Percentiles rank a stretch among this genome's conserved stretches.
Conservation (phyloP, 2,888 invertebrate genomes). For the Reticulitermes lucifugus region DNA sequence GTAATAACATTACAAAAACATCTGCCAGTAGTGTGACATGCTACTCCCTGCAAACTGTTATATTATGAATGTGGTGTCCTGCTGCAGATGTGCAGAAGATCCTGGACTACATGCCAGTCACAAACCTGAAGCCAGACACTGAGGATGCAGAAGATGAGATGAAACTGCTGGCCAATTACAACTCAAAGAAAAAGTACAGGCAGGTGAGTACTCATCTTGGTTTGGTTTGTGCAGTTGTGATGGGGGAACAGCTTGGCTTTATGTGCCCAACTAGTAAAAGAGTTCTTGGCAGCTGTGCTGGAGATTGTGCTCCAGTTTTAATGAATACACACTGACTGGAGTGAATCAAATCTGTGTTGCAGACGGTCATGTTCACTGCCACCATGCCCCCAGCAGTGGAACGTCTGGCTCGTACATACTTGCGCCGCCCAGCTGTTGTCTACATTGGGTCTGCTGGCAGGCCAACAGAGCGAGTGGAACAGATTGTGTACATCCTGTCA, state of each 20-base stretch:
- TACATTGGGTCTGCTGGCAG: slow-evolving; percentile 97
- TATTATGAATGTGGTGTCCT: neutral
- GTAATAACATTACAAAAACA: no score
- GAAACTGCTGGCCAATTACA: slow-evolving; percentile 91
- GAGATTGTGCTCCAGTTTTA: neutral
- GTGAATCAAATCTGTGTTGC: slow-evolving; percentile 51
- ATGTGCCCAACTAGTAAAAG: no score
- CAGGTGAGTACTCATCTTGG: slow-evolving; percentile 68
- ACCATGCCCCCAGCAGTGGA: slow-evolving; percentile 99
- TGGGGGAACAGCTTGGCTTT: no score
- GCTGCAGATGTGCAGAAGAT: slow-evolving; percentile 92
- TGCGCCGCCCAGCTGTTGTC: slow-evolving; percentile 96
- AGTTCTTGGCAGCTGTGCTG: no score
- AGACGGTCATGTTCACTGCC: slow-evolving; percentile 99
- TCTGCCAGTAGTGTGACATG: no score
- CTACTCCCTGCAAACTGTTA: no score
- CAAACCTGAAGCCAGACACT: slow-evolving; percentile 97
- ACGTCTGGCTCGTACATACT: slow-evolving; percentile 92
- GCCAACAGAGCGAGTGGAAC: slow-evolving; percentile 97
- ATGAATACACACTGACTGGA: no score
- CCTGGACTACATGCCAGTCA: slow-evolving; percentile 96
- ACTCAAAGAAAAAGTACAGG: slow-evolving; percentile 95
- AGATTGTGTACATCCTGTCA: slow-evolving; percentile 94
- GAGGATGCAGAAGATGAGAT: slow-evolving; percentile 98
- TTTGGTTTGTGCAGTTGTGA: no score